Percentiles rank a stretch among this genome's conserved stretches.
Conservation (phyloP, 2,113 vertebrate genomes). For the Atherinomorus stipes region DNA sequence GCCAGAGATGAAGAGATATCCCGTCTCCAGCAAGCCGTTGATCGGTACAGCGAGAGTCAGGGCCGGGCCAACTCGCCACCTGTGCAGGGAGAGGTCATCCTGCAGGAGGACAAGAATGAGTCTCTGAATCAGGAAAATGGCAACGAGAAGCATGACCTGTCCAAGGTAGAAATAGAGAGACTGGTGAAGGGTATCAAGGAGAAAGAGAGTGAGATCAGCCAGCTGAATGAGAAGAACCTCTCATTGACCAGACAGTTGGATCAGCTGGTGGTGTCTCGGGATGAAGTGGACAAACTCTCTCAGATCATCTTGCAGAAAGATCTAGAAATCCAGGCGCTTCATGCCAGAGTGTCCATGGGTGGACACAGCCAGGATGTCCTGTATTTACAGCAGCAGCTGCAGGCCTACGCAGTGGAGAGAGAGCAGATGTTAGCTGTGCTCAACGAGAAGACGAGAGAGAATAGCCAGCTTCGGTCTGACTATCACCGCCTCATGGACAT, state of each 20-base stretch:
- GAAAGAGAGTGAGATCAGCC: slow-evolving; percentile 93
- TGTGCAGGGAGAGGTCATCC: slow-evolving; percentile 81
- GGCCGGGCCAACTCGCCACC: slow-evolving; percentile 79
- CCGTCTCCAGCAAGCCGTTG: slow-evolving; percentile 85
- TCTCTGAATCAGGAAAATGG: slow-evolving; percentile 90
- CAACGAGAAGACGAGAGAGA: slow-evolving; percentile 95
- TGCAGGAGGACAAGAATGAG: slow-evolving; percentile 91
- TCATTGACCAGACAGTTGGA: slow-evolving; percentile 90
- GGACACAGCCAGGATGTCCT: slow-evolving; percentile 87
- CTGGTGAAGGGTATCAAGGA: slow-evolving; percentile 94
- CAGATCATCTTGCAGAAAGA: slow-evolving; percentile 94
- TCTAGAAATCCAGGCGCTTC: slow-evolving; percentile 93
- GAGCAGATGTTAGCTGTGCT: slow-evolving; percentile 93
- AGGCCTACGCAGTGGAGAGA: slow-evolving; percentile 89
- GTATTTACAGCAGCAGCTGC: slow-evolving; percentile 93
- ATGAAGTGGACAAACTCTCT: slow-evolving; percentile 93
- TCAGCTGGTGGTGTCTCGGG: slow-evolving; percentile 87
- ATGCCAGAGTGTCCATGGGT: slow-evolving; percentile 85
- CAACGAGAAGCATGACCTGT: slow-evolving; percentile 96
- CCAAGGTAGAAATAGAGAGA: slow-evolving; percentile 92
- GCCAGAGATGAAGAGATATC: slow-evolving; percentile 92
- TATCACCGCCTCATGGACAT: slow-evolving; percentile 94
- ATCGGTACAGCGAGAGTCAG: slow-evolving; percentile 83
- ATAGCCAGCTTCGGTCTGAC: slow-evolving; percentile 93
- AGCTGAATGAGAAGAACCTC: slow-evolving; percentile 94